Evolutionary conservation across 2,888 invertebrate species (phyloP).

Genomic region (Orthonevra nobilis): DNA sequence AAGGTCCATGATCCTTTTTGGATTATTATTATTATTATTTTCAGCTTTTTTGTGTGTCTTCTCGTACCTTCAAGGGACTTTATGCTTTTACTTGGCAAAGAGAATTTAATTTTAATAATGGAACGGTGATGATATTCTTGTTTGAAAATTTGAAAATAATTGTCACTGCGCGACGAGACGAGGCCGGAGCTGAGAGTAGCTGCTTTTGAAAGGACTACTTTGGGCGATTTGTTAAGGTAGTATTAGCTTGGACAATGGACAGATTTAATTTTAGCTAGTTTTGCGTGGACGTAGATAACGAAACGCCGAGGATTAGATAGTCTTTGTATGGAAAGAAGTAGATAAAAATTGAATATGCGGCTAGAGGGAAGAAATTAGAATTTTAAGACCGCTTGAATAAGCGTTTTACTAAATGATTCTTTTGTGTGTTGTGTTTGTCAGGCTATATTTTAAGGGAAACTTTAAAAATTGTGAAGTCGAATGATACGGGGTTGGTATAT

Average conservation of each 20-base stretch:
- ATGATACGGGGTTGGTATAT: too few relatives aligned
- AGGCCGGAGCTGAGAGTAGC: neutral
- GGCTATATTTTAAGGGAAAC: too few relatives aligned
- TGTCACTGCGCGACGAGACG: slow-evolving; percentile 18
- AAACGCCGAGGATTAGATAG: too few relatives aligned
- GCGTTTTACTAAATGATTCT: too few relatives aligned
- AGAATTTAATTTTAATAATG: slow-evolving; percentile 50
- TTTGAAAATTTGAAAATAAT: slow-evolving; percentile 62
- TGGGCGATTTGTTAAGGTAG: slow-evolving; percentile 52
- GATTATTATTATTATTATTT: slow-evolving; percentile 17
- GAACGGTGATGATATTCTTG: slow-evolving; percentile 30
- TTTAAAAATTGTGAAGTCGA: too few relatives aligned
- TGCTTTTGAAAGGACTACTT: slow-evolving; percentile 44
- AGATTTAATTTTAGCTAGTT: slow-evolving; percentile 31
- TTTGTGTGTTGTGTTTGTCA: too few relatives aligned
- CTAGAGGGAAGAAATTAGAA: too few relatives aligned
- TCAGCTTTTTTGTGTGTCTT: too few relatives aligned
- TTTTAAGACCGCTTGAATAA: too few relatives aligned
- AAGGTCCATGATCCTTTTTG: slow-evolving; percentile 49
- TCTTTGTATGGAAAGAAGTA: too few relatives aligned
- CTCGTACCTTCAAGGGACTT: slow-evolving; percentile 7
- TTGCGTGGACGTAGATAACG: too few relatives aligned
- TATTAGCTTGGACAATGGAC: slow-evolving; percentile 50
- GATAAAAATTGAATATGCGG: too few relatives aligned
- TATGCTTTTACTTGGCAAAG: neutral